A percentile compares a stretch with the other conserved stretches of the same genome.
These are phyloP conservation scores for Rhizoglyphus robini DNA, from an alignment of 1,140 invertebrate genomes.

Conservation along the genomic window DNA sequence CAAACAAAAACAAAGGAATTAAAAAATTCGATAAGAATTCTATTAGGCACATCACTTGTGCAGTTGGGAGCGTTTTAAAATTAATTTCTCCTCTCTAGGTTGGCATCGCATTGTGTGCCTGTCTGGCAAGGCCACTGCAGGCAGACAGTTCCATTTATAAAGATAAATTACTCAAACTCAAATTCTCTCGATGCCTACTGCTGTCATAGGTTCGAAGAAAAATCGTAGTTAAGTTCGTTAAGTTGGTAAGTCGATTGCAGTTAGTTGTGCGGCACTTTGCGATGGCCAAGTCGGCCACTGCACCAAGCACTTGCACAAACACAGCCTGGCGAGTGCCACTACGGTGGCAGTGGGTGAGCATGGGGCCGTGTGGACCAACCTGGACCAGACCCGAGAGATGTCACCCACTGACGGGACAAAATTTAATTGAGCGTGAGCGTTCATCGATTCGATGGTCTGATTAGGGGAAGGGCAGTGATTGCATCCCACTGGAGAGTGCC, in stretches of 20 bases:
- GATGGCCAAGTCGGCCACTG: too few relatives aligned
- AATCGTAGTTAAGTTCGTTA: constrained; percentile 12
- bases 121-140: neutral
- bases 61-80: neutral
- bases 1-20: constrained; percentile 5
- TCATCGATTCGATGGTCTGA: too few relatives aligned
- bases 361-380: too few relatives aligned
- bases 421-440: too few relatives aligned
- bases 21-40: constrained; percentile 8
- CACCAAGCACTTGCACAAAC: too few relatives aligned
- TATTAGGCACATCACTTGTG: neutral
- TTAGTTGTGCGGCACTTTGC: neutral
- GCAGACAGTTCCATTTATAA: constrained; percentile 14
- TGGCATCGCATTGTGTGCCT: neutral
- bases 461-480: too few relatives aligned
- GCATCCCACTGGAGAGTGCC: too few relatives aligned
- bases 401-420: too few relatives aligned
- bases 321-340: too few relatives aligned
- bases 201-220: constrained; percentile 5
- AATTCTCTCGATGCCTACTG: neutral
- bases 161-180: constrained; percentile 14
- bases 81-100: neutral
- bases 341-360: too few relatives aligned
- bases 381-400: too few relatives aligned
- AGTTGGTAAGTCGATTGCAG: neutral